phyloP scores from a whole-genome alignment of 2,797 vertebrate species.

The Nothura maculosa region DNA sequence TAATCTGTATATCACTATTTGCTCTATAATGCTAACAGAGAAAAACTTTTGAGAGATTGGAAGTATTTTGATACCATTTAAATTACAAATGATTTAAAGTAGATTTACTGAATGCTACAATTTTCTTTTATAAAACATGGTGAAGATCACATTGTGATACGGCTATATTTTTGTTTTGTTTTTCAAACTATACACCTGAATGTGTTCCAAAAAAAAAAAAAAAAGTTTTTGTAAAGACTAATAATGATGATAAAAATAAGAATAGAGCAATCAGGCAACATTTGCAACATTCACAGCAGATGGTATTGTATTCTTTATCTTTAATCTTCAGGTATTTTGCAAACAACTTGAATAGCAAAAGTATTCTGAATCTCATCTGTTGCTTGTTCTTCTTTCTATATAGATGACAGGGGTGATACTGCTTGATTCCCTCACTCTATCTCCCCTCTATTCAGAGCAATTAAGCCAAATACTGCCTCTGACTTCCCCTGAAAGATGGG shows the following conservation, averaged over 20 bases:
- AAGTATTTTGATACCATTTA: background rate
- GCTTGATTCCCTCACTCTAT: background rate
- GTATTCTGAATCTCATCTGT: background rate
- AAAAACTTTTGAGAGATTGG: background rate
- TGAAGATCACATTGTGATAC: background rate
- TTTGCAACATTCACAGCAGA: background rate
- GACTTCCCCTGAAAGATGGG: background rate
- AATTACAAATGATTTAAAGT: background rate
- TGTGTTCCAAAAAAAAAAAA: background rate
- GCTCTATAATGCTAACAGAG: background rate
- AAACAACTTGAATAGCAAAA: background rate
- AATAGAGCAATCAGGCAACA: background rate
- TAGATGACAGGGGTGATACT: background rate
- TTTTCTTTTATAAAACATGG: background rate
- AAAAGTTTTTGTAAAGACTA: background rate
- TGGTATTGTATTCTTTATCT: background rate
- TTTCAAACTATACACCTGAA: background rate
- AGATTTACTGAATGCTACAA: background rate
- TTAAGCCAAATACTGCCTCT: background rate
- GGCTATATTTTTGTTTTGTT: background rate
- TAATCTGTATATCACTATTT: background rate
- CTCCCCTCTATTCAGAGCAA: background rate
- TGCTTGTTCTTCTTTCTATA: background rate
- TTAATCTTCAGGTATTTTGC: background rate
- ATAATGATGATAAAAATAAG: background rate